Evolutionary conservation across 2,113 vertebrate genomes (phyloP).

Genomic region (Suncus etruscus): DNA sequence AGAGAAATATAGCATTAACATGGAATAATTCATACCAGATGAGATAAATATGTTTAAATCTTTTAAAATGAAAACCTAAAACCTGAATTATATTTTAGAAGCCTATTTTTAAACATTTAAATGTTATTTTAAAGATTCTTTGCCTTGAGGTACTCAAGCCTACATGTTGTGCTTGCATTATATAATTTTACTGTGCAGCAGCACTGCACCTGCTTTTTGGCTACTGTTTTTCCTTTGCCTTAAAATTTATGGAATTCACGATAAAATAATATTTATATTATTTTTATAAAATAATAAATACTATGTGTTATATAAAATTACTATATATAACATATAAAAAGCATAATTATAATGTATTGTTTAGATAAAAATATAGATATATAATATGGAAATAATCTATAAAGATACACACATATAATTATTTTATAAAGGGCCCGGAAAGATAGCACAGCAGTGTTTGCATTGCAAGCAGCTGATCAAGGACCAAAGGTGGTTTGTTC

Average conservation of each 20-base stretch:
- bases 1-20: not conserved
- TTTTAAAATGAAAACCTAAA: conserved; percentile 52
- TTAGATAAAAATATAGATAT: too few species aligned
- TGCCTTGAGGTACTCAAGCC: not conserved
- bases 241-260: conserved; percentile 17
- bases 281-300: too few species aligned
- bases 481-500: too few species aligned
- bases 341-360: too few species aligned
- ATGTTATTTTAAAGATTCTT: conserved; percentile 53
- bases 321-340: too few species aligned
- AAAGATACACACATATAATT: too few species aligned
- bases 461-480: too few species aligned
- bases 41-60: conserved; percentile 52
- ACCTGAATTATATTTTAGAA: conserved; percentile 27
- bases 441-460: too few species aligned
- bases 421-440: too few species aligned
- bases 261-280: too few species aligned
- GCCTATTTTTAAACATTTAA: conserved; percentile 56
- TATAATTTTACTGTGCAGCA: conserved; percentile 47
- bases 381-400: too few species aligned
- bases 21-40: conserved; percentile 53
- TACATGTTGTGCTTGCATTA: not conserved
- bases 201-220: conserved; percentile 52
- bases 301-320: too few species aligned
- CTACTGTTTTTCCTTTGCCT: conserved; percentile 53